Evolutionary conservation across 2,797 vertebrate species (phyloP), one percentile per base, ranked within the genome.

Genomic region (Pampus argenteus): DNA sequence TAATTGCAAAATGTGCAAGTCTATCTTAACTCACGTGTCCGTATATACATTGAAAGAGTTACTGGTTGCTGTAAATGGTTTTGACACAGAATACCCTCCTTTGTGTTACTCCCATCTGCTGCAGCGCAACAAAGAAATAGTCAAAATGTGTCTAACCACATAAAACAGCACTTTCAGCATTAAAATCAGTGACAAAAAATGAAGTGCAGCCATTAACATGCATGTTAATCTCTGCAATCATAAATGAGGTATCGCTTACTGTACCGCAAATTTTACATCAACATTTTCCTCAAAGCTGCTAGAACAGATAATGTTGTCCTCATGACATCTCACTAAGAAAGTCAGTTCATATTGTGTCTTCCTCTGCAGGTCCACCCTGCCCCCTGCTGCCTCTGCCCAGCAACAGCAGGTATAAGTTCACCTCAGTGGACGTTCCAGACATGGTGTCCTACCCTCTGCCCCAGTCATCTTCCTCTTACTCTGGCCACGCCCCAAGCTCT

Each of bases 391-490:
- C 98, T 65, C 92, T 98, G 81, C 97, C 98, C 0, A 78, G 91
- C 50, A 94, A 92, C 76, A 97, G 93, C 92, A 95, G 97, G 64
- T 98, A 98, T 85, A 95, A 96, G 80, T 95, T 97, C 82, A 93
- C 92, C 73, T 96, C 96, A 69, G 92, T 96, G 79, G 97, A 99
- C 29, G 94, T 96, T 25, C 97, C 96, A 10, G 97, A 99, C 71
- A 95, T 98, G 74, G 97, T 98, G 79, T 94, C 97, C 17, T 99
- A 98, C 72, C 97, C 97, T 0, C 89, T 97, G 73, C 97, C 97
- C 0, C 98, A 98, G 82, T 96, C 89, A 3, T 94, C 93, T 36
- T 92, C 89, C 25, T 93, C 91, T 1, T 98, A 97, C 74, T 95
- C 96, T 78, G 94, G 96, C 25, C 96, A 97, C 23, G 94, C 95